Base-by-base conservation (phyloP, 2,888 invertebrate genomes). In the Aleiodes leptofemur region DNA sequence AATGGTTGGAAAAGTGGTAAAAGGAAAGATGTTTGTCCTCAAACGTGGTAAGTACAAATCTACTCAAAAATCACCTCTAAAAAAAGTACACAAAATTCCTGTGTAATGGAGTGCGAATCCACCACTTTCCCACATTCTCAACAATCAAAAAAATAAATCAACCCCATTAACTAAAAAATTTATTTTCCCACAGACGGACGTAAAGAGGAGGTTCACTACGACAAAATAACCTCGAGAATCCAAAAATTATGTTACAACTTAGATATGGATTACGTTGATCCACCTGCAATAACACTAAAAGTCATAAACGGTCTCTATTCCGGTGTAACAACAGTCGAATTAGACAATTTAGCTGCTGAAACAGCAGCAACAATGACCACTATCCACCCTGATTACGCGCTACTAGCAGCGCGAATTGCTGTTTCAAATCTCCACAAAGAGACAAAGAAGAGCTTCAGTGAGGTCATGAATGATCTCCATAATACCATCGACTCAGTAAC, bases 381-480 rank as follows among this genome's bases (percentile, higher is more conserved):
- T 3, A 95, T 96, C 85, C 99, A 99, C 90, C 97, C 98, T 0
- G 99, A 99, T 90, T 99, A 99, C 92, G 98, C 96, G 5, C 91
- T 95, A 76, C 90, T 97, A 70, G 97, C 96, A 72, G 96, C 96
- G 3, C 92, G 99, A 81, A 96, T 99, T 85, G 98, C 97, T 7
- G 95, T 99, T 59, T 98, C 98, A 0, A 99, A 99, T 91, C 92
- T 99, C 77, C 99, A 99, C 86, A 99, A 99, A 88, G 98, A 99
- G 91, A 99, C 99, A 0, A 97, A 96, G 86, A 98, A 98, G 90
- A 93, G 93, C 69, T 98, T 98, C 88, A 96, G 95, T 84, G 96
- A 98, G 90, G 98, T 98, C 0, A 96, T 99, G 90, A 91, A 93
- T 78, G 96, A 96, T 89, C 91, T 99, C 72, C 95, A 96, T 90